These are phyloP conservation scores for Solenopsis fugax DNA, from an alignment of 1,140 invertebrate species.

Conservation along the genomic window DNA sequence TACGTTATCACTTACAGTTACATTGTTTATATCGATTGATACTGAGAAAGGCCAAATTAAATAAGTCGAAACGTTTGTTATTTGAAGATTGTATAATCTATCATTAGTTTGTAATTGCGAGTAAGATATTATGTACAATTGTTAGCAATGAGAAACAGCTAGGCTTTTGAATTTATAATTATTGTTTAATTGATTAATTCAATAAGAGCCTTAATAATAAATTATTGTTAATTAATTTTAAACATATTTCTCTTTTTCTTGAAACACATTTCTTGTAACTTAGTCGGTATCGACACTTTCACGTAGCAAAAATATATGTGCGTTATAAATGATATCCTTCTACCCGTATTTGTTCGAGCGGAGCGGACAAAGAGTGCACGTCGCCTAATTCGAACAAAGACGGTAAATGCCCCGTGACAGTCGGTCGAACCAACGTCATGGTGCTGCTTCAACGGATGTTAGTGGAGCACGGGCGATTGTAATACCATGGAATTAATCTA, in stretches of 20 bases:
- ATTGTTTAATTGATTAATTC: no score
- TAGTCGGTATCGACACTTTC: background rate
- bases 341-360: conserved; percentile 28
- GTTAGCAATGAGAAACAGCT: no score
- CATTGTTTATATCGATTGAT: no score
- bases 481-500: conserved; percentile 86
- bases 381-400: conserved; percentile 84
- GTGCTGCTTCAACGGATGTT: conserved; percentile 69
- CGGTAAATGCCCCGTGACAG: conserved; percentile 60
- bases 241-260: background rate
- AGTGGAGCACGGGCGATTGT: conserved; percentile 71
- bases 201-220: no score
- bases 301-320: background rate
- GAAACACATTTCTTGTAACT: background rate
- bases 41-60: no score
- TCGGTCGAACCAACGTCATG: conserved; percentile 60
- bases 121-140: no score
- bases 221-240: no score
- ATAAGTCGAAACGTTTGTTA: no score
- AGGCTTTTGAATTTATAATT: no score
- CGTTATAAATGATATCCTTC: conserved; percentile 15
- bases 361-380: conserved; percentile 62
- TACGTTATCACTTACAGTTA: no score
- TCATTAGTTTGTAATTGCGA: no score
- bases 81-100: no score